These are phyloP conservation scores for Cotesia vestalis DNA, from an alignment of 1,140 invertebrate genomes.

Conservation along the genomic window DNA sequence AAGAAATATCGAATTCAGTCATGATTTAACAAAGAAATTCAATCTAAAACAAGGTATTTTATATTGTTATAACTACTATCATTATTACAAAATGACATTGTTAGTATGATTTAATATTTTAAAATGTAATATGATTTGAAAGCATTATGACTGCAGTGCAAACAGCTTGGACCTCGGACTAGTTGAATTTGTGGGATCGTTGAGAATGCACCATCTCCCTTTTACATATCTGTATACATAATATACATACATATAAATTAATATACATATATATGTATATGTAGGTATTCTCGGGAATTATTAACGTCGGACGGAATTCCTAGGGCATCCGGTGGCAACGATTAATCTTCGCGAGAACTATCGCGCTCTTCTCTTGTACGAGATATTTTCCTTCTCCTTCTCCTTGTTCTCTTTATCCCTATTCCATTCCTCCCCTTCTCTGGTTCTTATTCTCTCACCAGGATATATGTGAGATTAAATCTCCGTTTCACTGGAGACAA, in stretches of 20 bases:
- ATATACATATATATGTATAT: not conserved
- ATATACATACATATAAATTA: too few relatives aligned
- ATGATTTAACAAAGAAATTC: too few relatives aligned
- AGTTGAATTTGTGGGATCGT: conserved; percentile 19
- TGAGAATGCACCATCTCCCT: conserved; percentile 13
- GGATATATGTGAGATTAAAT: conserved; percentile 32
- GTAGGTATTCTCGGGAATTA: conserved; percentile 30
- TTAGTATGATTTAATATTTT: too few relatives aligned
- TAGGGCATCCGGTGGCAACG: conserved; percentile 30
- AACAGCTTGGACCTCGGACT: not conserved
- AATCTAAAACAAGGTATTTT: too few relatives aligned
- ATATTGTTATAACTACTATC: too few relatives aligned
- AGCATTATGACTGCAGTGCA: too few relatives aligned
- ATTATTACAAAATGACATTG: too few relatives aligned
- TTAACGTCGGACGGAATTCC: conserved; percentile 35
- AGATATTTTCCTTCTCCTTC: conserved; percentile 2
- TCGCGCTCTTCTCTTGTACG: conserved; percentile 19
- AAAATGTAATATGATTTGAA: too few relatives aligned
- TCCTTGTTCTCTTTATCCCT: not conserved
- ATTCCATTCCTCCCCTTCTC: not conserved
- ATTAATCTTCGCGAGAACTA: conserved; percentile 33
- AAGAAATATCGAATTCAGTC: too few relatives aligned
- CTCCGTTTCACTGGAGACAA: conserved; percentile 26
- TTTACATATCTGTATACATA: not conserved
- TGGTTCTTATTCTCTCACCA: not conserved